phyloP scores from a whole-genome alignment of 2,797 vertebrate species.

The Mastacembelus armatus region DNA sequence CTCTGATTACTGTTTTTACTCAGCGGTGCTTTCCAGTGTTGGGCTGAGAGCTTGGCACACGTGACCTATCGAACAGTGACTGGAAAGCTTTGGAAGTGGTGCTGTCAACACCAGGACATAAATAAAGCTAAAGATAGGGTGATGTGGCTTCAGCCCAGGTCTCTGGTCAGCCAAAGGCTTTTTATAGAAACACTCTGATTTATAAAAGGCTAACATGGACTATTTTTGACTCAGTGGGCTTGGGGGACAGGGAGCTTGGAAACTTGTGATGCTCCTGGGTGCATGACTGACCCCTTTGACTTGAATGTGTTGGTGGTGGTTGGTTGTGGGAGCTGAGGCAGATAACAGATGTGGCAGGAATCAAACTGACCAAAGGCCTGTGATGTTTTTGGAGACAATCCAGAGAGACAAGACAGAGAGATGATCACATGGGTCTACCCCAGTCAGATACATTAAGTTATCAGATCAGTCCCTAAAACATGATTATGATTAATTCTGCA shows the following conservation, averaged over 20 bases:
- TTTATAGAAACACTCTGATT: constrained; percentile 93
- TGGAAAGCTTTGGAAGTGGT: constrained; percentile 86
- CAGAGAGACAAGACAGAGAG: constrained; percentile 58
- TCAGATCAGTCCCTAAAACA: constrained; percentile 48
- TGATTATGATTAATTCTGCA: constrained; percentile 19
- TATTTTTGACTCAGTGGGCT: constrained; percentile 86
- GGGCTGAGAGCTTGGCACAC: constrained; percentile 60
- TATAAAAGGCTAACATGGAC: constrained; percentile 86
- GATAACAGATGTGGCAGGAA: constrained; percentile 67
- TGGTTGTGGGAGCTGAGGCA: constrained; percentile 69
- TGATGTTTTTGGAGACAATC: constrained; percentile 71
- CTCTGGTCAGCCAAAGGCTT: constrained; percentile 85
- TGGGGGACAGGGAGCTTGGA: constrained; percentile 75
- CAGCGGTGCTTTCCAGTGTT: constrained; percentile 73
- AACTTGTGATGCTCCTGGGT: constrained; percentile 84
- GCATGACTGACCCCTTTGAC: constrained; percentile 81
- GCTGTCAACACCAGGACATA: constrained; percentile 90
- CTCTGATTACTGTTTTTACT: constrained; percentile 69
- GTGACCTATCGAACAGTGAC: constrained; percentile 83
- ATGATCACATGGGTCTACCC: constrained; percentile 63
- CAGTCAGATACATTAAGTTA: constrained; percentile 57
- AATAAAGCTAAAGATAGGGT: constrained; percentile 90
- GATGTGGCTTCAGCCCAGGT: constrained; percentile 77
- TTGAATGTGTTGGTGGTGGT: constrained; percentile 72
- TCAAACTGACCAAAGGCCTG: constrained; percentile 64